Evolutionary conservation across 2,797 vertebrate species (phyloP).

Genomic region (Sylvia borin): DNA sequence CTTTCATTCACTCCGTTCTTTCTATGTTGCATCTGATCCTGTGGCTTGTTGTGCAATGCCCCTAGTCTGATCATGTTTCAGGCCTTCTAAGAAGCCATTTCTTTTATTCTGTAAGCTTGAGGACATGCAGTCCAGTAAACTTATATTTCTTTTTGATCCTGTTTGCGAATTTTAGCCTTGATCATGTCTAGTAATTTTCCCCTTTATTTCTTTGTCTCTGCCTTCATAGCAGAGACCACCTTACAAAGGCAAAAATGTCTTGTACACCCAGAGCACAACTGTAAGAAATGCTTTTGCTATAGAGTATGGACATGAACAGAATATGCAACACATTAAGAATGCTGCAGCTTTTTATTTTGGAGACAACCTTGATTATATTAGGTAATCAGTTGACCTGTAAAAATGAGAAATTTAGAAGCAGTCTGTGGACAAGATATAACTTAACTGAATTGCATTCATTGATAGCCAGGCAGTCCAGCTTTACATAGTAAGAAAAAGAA

Average conservation of each 20-base stretch:
- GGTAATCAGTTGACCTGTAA: neutral
- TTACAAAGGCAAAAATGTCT: neutral
- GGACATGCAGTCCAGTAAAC: neutral
- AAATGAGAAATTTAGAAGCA: neutral
- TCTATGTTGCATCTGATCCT: neutral
- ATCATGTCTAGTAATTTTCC: neutral
- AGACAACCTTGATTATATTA: neutral
- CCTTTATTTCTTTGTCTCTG: neutral
- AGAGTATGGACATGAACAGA: neutral
- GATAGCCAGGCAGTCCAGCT: neutral
- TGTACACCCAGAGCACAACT: neutral
- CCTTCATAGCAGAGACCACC: neutral
- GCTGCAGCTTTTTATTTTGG: neutral
- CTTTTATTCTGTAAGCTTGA: neutral
- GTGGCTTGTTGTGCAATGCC: too few relatives aligned
- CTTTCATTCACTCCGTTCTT: neutral
- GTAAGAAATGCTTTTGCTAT: neutral
- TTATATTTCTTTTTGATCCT: neutral
- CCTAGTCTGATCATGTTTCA: neutral
- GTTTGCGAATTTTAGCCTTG: neutral
- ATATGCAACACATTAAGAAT: neutral
- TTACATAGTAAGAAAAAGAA: neutral
- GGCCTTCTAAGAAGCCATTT: neutral
- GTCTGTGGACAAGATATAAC: neutral
- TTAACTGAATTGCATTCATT: neutral